Base-by-base conservation (phyloP, 2,888 invertebrate species). In the Hypena proboscidalis region DNA sequence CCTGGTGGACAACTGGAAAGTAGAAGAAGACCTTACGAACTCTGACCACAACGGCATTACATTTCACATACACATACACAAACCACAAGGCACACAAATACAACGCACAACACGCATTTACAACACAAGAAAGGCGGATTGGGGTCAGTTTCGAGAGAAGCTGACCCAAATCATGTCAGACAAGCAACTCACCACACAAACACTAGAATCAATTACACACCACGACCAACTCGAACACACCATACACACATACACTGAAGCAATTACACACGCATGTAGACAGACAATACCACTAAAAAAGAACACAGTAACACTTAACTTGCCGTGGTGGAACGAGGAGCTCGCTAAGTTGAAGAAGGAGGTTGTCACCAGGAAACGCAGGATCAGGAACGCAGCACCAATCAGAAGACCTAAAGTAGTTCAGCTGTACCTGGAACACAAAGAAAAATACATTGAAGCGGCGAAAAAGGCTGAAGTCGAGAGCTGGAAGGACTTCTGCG, bases 11-110 rank as follows among this genome's bases (percentile, higher is more conserved):
- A 30, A 48, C 22, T 59, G 59, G 62, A 45, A 25, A 9, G 48
- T 62, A 0, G 53, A 37, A 0, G 41, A 34, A 2, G 7, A 11
- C 2, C 38, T 47, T n/a, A 49, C 40, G 2, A 61, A 53, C 42
- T 58, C 60, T 5, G 60, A 60, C n/a, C 55, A 58, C 38, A 55
- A 53, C 26, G 46, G 39, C 0, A 63, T 72, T 0, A 8, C 17
- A 0, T 66, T 68, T 4, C 34, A 44, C 3, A 22, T 70, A 0
- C 45, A 22, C 0, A 0, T 54, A 2, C 0, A n/a, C 7, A 59
- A 34, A 25, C 2, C 23, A 4, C 14, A 39, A 21, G 46, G 39
- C 0, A 26, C 29, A 0, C n/a, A 10, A 1, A 37, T 58, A 0
- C 4, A 13, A 0, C 29, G 53, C 0, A 47, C 50, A 0, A 61